These are phyloP conservation scores for Sycophaga agraensis DNA, from an alignment of 1,140 invertebrate genomes.

Conservation along the genomic window DNA sequence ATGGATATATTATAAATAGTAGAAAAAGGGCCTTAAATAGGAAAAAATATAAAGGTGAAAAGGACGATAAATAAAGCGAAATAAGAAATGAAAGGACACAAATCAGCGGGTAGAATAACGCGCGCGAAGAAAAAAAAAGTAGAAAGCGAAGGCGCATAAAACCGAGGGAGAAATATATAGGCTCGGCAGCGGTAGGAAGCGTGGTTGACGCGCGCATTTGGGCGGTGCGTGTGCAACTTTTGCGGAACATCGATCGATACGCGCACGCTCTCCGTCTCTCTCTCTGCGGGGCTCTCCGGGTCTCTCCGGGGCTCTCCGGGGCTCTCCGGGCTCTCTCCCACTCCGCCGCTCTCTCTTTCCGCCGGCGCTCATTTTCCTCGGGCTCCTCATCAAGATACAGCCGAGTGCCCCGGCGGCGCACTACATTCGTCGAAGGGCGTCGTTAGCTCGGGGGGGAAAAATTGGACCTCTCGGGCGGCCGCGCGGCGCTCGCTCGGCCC, in stretches of 20 bases:
- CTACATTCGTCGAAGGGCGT: background rate
- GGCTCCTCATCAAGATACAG: constrained; percentile 9
- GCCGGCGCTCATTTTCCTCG: constrained; percentile 29
- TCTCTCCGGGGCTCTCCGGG: no score
- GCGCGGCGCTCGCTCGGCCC: background rate
- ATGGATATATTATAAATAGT: no score
- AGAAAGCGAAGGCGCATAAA: no score
- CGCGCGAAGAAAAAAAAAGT: constrained; percentile 6
- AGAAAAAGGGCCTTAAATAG: no score
- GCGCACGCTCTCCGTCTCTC: constrained; percentile 34
- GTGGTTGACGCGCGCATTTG: constrained; percentile 1
- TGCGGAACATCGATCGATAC: constrained; percentile 50
- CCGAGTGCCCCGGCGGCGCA: background rate
- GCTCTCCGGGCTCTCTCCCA: background rate
- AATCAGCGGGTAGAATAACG: no score
- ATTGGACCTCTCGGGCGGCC: background rate
- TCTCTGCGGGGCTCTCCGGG: no score
- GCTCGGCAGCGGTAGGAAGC: background rate
- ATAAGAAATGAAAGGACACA: no score
- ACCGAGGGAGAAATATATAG: constrained; percentile 26
- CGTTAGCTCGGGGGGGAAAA: constrained; percentile 6
- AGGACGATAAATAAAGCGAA: no score
- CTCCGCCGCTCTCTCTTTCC: background rate
- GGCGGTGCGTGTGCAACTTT: constrained; percentile 44
- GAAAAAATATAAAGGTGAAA: no score